phyloP scores from a whole-genome alignment of 2,113 vertebrate species.

The Cercocebus atys region DNA sequence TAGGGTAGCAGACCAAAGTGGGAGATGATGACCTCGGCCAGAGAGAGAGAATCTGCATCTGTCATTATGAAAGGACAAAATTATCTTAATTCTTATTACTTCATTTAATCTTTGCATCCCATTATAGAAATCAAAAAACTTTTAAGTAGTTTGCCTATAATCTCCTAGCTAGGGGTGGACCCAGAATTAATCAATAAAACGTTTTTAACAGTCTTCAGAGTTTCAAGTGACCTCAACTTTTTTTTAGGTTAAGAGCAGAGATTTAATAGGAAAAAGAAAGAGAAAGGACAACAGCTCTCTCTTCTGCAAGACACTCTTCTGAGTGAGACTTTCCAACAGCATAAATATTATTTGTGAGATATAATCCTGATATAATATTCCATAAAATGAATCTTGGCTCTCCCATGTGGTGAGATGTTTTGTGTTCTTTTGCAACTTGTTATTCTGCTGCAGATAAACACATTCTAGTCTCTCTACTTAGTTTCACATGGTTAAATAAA shows the following conservation, averaged over 20 bases:
- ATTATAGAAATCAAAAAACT: neutral
- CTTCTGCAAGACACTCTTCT: no score
- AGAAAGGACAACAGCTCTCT: no score
- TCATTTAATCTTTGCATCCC: neutral
- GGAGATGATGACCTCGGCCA: neutral
- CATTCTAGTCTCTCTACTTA: neutral
- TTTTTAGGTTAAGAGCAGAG: no score
- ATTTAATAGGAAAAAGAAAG: no score
- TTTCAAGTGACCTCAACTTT: neutral
- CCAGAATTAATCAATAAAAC: neutral
- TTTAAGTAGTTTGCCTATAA: neutral
- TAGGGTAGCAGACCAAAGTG: neutral
- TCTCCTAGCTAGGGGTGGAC: neutral
- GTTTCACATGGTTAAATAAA: slow-evolving; percentile 37
- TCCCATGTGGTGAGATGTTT: neutral
- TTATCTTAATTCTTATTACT: neutral
- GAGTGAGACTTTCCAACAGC: neutral
- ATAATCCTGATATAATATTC: neutral
- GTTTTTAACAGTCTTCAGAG: neutral
- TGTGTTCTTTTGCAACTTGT: neutral
- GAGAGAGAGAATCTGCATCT: neutral
- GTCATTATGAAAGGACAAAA: neutral
- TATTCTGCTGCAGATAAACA: slow-evolving; percentile 13
- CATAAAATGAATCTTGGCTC: neutral
- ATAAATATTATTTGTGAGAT: neutral